These are phyloP conservation scores for Eupithecia insigniata DNA, from an alignment of 2,888 invertebrate genomes.

Conservation along the genomic window DNA sequence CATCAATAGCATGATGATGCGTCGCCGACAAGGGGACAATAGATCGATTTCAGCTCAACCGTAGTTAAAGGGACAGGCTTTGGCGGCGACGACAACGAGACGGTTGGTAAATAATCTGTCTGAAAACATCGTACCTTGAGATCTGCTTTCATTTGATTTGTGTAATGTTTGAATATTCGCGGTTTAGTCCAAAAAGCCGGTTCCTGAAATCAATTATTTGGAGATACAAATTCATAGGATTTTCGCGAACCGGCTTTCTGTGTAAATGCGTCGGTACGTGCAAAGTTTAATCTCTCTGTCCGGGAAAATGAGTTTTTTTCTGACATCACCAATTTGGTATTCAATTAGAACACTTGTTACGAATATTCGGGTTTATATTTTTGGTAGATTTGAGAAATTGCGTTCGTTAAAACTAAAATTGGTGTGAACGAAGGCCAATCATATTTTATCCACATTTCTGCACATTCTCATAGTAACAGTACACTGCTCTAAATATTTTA, in stretches of 20 bases:
- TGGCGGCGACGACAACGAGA: too few species aligned
- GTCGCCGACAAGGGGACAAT: too few species aligned
- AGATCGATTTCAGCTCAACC: too few species aligned
- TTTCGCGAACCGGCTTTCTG: not conserved
- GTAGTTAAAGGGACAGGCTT: too few species aligned
- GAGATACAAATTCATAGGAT: too few species aligned
- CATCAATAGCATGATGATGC: too few species aligned
- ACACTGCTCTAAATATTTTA: not conserved
- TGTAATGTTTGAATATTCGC: too few species aligned
- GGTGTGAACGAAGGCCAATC: not conserved
- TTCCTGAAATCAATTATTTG: too few species aligned
- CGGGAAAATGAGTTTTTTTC: constrained; percentile 61
- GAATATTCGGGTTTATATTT: constrained; percentile 33
- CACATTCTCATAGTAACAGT: not conserved
- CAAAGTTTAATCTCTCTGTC: constrained; percentile 56
- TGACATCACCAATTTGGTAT: constrained; percentile 56
- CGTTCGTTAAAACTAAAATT: constrained; percentile 10
- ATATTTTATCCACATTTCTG: not conserved
- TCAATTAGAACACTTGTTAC: constrained; percentile 57
- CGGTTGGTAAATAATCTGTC: not conserved
- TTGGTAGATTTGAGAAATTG: constrained; percentile 24
- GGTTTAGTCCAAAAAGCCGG: too few species aligned
- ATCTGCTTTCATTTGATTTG: too few species aligned
- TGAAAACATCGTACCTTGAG: not conserved
- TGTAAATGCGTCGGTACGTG: constrained; percentile 22